Percentiles rank a stretch among this genome's conserved stretches.
phyloP scores from a whole-genome alignment of 2,888 invertebrate genomes.

The Leptarthrus brevirostris region DNA sequence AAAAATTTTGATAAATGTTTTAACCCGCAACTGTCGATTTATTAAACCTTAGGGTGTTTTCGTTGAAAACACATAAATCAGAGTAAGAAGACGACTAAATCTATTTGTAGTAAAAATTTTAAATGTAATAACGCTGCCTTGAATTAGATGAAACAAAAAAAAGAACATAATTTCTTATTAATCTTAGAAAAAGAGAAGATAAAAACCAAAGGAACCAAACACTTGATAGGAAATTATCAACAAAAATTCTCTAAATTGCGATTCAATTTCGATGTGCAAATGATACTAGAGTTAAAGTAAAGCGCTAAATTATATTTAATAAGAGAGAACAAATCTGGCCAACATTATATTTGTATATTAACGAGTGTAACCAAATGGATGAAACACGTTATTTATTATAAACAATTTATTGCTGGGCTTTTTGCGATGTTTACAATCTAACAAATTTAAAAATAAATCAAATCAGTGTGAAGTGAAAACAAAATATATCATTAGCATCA shows the following conservation, averaged over 20 bases:
- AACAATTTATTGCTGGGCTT: constrained; percentile 54
- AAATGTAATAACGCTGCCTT: constrained; percentile 54
- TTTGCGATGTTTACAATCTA: constrained; percentile 55
- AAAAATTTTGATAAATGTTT: too few relatives aligned
- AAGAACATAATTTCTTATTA: constrained; percentile 50
- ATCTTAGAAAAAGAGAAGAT: constrained; percentile 38
- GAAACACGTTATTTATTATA: constrained; percentile 25
- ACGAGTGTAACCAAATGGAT: constrained; percentile 4
- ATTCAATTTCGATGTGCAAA: constrained; percentile 43
- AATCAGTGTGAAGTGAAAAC: constrained; percentile 21
- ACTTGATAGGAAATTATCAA: constrained; percentile 36
- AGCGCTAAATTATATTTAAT: constrained; percentile 40
- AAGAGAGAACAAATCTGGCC: constrained; percentile 45
- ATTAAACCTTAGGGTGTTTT: too few relatives aligned
- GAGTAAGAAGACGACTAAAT: constrained; percentile 9
- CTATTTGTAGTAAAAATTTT: constrained; percentile 38
- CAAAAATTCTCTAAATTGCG: constrained; percentile 39
- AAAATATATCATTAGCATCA: too few relatives aligned
- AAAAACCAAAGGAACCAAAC: constrained; percentile 51
- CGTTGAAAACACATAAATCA: not conserved
- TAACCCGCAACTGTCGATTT: too few relatives aligned
- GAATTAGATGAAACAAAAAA: constrained; percentile 51
- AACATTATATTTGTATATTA: constrained; percentile 43
- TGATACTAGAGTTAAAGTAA: constrained; percentile 29
- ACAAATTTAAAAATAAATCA: constrained; percentile 20